A percentile compares a stretch with the other conserved stretches of the same genome.
Evolutionary conservation across 2,113 vertebrate species (phyloP).

Genomic region (Asarcornis scutulata): DNA sequence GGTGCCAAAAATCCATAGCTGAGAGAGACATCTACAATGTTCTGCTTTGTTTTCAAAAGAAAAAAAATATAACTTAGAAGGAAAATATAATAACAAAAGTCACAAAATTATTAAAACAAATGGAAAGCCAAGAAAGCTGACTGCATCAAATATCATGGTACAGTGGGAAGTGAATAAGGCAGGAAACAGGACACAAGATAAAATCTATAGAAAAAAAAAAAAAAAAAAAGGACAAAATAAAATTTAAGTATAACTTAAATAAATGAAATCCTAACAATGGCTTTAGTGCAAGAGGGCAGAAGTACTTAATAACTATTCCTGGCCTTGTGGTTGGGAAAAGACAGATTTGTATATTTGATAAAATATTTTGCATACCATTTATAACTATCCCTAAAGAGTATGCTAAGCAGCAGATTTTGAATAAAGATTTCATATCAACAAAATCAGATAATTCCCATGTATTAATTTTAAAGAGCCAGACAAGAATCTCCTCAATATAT

Average conservation of each 20-base stretch:
- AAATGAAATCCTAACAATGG: slow-evolving; percentile 2
- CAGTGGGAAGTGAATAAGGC: slow-evolving; percentile 4
- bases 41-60: neutral
- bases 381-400: slow-evolving; percentile 12
- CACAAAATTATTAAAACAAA: slow-evolving; percentile 1
- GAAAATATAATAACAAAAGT: neutral
- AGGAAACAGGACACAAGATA: slow-evolving; percentile 31
- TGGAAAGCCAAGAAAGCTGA: neutral
- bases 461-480: neutral
- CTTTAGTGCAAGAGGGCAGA: slow-evolving; percentile 33
- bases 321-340: neutral
- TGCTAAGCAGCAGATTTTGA: slow-evolving; percentile 30
- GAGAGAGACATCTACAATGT: neutral
- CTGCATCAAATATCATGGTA: neutral
- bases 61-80: neutral
- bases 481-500: neutral
- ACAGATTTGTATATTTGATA: slow-evolving; percentile 45
- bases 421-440: slow-evolving; percentile 10
- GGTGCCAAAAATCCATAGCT: neutral
- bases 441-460: neutral
- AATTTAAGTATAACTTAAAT: slow-evolving; percentile 15
- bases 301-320: slow-evolving; percentile 41
- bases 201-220: slow-evolving; percentile 11
- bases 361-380: slow-evolving; percentile 53
- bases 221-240: neutral